These are phyloP conservation scores for Glossophaga mutica DNA, from an alignment of 2,797 vertebrate species.

Conservation along the genomic window DNA sequence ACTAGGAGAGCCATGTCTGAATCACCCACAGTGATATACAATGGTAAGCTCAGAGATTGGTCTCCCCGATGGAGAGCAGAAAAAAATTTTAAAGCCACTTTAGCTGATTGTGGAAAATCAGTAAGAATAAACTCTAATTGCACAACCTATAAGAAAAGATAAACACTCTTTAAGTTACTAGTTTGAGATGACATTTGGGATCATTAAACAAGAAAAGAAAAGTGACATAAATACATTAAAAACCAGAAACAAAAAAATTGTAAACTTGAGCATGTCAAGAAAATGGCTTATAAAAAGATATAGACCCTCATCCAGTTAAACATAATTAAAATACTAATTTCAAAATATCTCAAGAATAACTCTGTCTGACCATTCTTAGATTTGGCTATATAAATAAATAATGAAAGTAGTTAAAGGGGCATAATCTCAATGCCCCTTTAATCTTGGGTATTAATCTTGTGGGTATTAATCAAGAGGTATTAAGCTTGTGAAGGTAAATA, in stretches of 20 bases:
- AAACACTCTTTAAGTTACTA: not conserved
- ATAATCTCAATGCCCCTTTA: not conserved
- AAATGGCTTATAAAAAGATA: not conserved
- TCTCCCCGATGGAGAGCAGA: not conserved
- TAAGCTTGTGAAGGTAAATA: too few species aligned
- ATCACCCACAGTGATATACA: fast-evolving
- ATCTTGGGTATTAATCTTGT: too few species aligned
- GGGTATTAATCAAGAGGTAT: too few species aligned
- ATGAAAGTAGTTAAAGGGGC: too few species aligned
- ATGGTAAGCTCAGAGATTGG: not conserved
- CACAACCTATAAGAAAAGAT: not conserved
- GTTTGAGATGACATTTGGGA: not conserved
- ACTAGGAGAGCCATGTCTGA: fast-evolving
- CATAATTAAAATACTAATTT: not conserved
- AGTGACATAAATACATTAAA: not conserved
- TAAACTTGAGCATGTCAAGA: not conserved
- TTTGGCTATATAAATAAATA: not conserved
- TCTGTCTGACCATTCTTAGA: too few species aligned
- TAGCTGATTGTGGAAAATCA: not conserved
- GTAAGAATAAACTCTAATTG: not conserved
- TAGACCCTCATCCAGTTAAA: not conserved
- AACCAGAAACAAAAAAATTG: not conserved
- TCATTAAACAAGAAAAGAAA: not conserved
- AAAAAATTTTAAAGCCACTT: not conserved
- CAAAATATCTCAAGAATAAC: not conserved